Evolutionary conservation across 2,888 invertebrate species (phyloP).

Genomic region (Andrena haemorrhoa): DNA sequence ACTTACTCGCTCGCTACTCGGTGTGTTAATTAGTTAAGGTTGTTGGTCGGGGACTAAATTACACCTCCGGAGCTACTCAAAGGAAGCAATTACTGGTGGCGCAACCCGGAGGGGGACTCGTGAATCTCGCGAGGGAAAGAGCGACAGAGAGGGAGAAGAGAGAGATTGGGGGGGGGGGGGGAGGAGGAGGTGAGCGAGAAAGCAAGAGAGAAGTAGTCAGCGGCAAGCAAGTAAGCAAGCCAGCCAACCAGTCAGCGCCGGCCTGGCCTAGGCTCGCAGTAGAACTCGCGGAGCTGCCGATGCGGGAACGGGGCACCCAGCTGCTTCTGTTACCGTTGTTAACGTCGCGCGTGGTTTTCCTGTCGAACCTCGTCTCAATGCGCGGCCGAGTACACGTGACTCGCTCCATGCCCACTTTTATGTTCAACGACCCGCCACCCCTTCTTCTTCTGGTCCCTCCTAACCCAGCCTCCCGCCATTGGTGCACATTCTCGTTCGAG

Average conservation of each 20-base stretch:
- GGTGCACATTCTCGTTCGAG: conserved; percentile 67
- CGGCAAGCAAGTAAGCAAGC: conserved; percentile 43
- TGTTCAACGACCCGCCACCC: conserved; percentile 70
- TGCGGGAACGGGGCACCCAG: conserved; percentile 49
- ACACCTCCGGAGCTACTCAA: conserved; percentile 85
- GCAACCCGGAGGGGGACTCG: conserved; percentile 80
- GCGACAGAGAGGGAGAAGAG: conserved; percentile 43
- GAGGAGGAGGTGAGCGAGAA: conserved; percentile 34
- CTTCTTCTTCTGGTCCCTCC: conserved; percentile 60
- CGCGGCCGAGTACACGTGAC: conserved; percentile 66
- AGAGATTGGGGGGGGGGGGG: conserved; percentile 1
- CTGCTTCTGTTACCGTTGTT: conserved; percentile 62
- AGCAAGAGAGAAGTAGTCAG: conserved; percentile 45
- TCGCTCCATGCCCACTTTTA: conserved; percentile 72
- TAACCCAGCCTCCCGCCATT: conserved; percentile 64
- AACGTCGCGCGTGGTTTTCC: conserved; percentile 67
- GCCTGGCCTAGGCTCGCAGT: conserved; percentile 41
- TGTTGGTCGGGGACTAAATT: conserved; percentile 86
- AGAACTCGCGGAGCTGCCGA: conserved; percentile 47
- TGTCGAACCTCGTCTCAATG: conserved; percentile 72
- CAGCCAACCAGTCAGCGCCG: conserved; percentile 46
- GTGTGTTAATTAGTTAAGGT: conserved; percentile 86
- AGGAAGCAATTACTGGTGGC: conserved; percentile 85
- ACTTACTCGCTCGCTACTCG: conserved; percentile 82
- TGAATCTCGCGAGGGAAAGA: conserved; percentile 68